Percentiles rank a stretch among this genome's conserved stretches.
Evolutionary conservation across 2,113 vertebrate genomes (phyloP).

Genomic region (Archilochus colubris): DNA sequence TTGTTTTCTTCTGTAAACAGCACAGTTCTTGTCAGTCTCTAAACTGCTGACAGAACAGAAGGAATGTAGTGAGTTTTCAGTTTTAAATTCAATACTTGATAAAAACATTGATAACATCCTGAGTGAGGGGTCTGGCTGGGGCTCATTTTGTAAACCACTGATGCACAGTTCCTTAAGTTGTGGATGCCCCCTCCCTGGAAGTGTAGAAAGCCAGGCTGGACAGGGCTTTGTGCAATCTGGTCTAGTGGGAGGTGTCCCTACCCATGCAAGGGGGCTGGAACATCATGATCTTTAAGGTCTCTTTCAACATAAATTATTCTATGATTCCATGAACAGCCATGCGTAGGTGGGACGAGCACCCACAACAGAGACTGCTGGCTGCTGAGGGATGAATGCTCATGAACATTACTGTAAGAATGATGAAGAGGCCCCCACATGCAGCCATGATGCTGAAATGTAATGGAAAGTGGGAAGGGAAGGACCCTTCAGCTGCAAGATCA

Average conservation of each 20-base stretch:
- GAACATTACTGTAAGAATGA: neutral
- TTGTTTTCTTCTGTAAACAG: conserved; percentile 56
- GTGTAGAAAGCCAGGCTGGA: no score
- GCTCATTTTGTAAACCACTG: accelerated
- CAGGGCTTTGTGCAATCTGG: no score
- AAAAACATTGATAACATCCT: neutral
- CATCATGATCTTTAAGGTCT: no score
- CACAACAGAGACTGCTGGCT: neutral
- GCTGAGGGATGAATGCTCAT: neutral
- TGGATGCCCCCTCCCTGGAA: no score
- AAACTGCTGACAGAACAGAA: neutral
- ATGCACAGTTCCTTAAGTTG: neutral
- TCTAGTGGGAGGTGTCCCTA: no score
- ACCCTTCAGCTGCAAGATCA: neutral
- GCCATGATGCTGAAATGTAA: neutral
- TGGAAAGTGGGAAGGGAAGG: neutral
- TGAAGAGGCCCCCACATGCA: neutral
- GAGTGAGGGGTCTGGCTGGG: neutral
- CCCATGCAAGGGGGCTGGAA: no score
- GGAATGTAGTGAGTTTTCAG: neutral
- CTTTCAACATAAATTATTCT: no score
- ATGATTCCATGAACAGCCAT: neutral
- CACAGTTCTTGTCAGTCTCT: conserved; percentile 7
- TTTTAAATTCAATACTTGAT: neutral
- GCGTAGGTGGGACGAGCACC: neutral